Evolutionary conservation across 64 coral and sea anemone genomes (phyloP).

Genomic region (Actinia equina): DNA sequence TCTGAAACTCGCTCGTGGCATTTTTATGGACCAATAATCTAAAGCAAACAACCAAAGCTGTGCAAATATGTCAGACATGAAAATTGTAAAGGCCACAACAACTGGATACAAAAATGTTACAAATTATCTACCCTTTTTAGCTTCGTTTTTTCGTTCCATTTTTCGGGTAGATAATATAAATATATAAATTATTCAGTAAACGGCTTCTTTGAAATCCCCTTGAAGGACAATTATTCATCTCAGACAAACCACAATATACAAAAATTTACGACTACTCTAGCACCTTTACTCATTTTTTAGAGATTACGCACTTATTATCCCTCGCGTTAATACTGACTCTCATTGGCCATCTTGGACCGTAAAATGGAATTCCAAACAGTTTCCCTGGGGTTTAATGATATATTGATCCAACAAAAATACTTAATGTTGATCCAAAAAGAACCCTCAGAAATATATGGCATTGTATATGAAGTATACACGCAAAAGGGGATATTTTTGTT

Average conservation of each 20-base stretch:
- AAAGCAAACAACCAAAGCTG: constrained; percentile 8
- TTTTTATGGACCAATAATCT: background rate
- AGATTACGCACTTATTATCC: background rate
- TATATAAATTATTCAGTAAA: background rate
- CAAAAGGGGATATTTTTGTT: background rate
- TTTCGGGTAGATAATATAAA: background rate
- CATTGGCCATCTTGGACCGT: background rate
- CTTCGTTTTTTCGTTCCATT: background rate
- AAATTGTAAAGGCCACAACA: background rate
- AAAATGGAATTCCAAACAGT: background rate
- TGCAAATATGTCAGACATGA: background rate
- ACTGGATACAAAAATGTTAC: background rate
- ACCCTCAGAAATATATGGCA: background rate
- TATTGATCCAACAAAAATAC: background rate
- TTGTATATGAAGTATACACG: background rate
- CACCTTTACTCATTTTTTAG: background rate
- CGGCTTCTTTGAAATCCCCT: background rate
- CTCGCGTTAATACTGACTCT: background rate
- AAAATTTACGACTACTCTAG: constrained; percentile 3
- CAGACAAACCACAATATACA: background rate
- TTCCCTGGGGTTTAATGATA: background rate
- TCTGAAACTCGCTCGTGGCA: background rate
- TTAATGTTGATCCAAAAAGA: background rate
- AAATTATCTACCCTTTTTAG: background rate
- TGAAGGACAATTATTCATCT: background rate